A percentile compares a stretch with the other conserved stretches of the same genome.
phyloP scores from a whole-genome alignment of 1,140 invertebrate genomes.

The Zaprionus ghesquierei region DNA sequence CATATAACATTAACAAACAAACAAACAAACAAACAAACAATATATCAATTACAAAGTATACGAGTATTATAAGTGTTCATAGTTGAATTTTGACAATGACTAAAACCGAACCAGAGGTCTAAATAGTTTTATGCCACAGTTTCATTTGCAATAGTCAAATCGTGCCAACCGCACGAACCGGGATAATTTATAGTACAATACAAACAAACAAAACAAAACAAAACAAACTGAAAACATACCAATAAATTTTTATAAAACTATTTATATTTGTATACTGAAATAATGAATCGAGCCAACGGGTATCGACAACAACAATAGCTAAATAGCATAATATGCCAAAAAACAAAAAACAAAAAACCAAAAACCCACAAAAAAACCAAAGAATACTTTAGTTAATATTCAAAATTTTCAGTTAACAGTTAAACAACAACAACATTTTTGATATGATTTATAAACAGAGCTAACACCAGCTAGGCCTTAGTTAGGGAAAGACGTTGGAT shows the following conservation, averaged over 20 bases:
- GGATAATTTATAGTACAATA: constrained; percentile 83
- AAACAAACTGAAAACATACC: constrained; percentile 63
- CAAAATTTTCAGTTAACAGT: constrained; percentile 55
- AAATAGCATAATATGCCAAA: constrained; percentile 79
- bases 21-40: constrained; percentile 36
- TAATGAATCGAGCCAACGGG: constrained; percentile 38
- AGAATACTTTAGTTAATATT: constrained; percentile 59
- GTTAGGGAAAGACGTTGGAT: neutral
- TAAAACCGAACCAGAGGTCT: constrained; percentile 12
- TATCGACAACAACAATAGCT: constrained; percentile 58
- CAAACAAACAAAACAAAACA: constrained; percentile 59
- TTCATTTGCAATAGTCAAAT: constrained; percentile 82
- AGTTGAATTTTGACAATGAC: constrained; percentile 61
- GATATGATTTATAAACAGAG: constrained; percentile 57
- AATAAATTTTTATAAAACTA: constrained; percentile 81
- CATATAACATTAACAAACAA: constrained; percentile 35
- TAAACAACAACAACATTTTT: constrained; percentile 75
- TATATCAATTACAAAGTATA: constrained; percentile 65
- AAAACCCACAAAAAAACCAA: constrained; percentile 68
- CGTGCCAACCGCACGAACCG: constrained; percentile 70
- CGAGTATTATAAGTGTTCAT: constrained; percentile 65
- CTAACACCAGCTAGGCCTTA: constrained; percentile 26
- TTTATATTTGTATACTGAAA: constrained; percentile 82
- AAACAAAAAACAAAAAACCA: constrained; percentile 29
- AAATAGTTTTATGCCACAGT: constrained; percentile 63